Evolutionary conservation across 2,113 vertebrate species (phyloP), one percentile per base, ranked within the genome.

Genomic region (Limnothrissa miodon): DNA sequence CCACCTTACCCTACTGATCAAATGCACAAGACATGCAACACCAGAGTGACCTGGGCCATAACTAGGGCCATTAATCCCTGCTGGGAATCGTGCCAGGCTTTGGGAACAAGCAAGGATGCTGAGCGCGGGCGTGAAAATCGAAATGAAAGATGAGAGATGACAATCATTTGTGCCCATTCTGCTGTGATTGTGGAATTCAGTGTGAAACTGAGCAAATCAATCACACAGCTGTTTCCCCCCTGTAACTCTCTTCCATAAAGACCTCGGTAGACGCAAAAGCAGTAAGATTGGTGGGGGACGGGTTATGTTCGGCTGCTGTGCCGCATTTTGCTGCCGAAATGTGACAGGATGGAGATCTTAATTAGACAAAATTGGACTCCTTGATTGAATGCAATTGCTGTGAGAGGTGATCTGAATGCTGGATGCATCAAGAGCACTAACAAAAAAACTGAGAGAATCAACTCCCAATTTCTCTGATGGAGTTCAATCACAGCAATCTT

Each of bases 61-160:
- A 74, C 33, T 13, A 74, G 29, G 66, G 33, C 10, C 13, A 39
- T 36, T 36, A 74, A 74, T 74, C 66, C 29, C 3, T 33, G 17
- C 29, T 13, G 29, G 66, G 66, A 29, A 74, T 10, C 29, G 15
- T 36, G 66, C 66, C 66, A 74, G 66, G 66, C 2, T 11, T 2
- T 36, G 1, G 13, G 66, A 74, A 33, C 21, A 23, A 23, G 21
- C 51, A 5, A 21, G 21, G 1, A 21, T 0, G 51, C 11, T 19
- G 21, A 21, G 21, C 5, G 51, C 3, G 51, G 46, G 51, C 5
- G 51, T 23, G 51, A 36, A 74, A 74, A 74, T 39, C 33, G 25
- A 74, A 33, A 74, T 74, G 66, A 74, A 36, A 74, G 66, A 74
- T 36, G 66, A 74, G 66, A 74, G 66, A 74, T 74, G 66, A 74